A percentile compares a stretch with the other conserved stretches of the same genome.
These are phyloP conservation scores for Sminthurides aquaticus DNA, from an alignment of 2,888 invertebrate genomes.

Conservation along the genomic window DNA sequence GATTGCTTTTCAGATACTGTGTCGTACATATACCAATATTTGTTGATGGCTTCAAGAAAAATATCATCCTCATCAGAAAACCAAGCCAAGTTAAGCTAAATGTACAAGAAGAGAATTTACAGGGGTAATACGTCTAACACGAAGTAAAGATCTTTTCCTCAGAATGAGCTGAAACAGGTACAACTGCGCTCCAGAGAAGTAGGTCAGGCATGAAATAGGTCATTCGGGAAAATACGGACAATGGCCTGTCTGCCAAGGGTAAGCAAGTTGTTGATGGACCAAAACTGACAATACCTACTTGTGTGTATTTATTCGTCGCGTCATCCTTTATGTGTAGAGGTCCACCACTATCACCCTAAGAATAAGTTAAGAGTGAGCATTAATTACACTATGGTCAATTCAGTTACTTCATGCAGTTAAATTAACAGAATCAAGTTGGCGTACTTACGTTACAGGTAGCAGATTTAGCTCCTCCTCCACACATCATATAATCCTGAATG, in stretches of 20 bases:
- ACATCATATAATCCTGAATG: constrained; percentile 4
- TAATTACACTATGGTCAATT: no score
- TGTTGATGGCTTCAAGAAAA: no score
- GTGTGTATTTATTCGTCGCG: neutral
- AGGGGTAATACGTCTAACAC: no score
- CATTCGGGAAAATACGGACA: constrained; percentile 14
- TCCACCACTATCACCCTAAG: constrained; percentile 17
- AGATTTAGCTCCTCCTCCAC: constrained; percentile 16
- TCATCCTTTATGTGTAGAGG: constrained; percentile 1
- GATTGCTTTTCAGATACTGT: no score
- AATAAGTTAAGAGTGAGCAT: no score
- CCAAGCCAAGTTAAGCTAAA: no score
- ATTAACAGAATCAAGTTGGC: neutral
- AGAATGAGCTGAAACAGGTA: neutral
- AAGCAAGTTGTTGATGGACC: constrained; percentile 15
- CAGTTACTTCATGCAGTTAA: no score
- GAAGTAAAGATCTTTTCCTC: neutral
- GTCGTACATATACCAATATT: no score
- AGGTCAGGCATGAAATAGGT: constrained; percentile 2
- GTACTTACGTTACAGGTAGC: constrained; percentile 15
- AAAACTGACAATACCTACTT: constrained; percentile 12
- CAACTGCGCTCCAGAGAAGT: neutral
- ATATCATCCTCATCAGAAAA: no score
- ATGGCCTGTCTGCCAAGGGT: constrained; percentile 3
- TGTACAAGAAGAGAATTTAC: no score